Base-by-base conservation (phyloP, 2,888 invertebrate species). In the Pandemis heparana region DNA sequence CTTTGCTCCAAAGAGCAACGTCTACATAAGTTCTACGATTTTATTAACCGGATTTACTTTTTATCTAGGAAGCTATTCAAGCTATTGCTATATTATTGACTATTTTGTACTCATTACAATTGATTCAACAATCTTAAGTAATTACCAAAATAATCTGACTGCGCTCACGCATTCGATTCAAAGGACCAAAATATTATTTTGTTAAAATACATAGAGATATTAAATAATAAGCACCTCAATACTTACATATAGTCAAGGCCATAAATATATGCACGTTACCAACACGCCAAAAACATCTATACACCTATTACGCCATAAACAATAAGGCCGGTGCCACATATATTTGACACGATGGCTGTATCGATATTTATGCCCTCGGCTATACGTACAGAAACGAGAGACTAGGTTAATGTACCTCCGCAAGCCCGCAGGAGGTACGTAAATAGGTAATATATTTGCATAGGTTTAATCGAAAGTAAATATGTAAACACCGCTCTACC, bases 391-490 rank as follows among this genome's bases (percentile, higher is more conserved):
- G 8, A 16, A n/a, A 41, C 41, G 9, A 62, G 12, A 14, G 12
- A 23, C 32, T 38, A 38, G 48, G 48, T 38, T n/a, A 38, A n/a
- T 38, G 16, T 65, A 65, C 10, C 51, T 38, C 32, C 67, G 56
- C n/a, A 14, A 67, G 8, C 56, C 4, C 23, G 18, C 56, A 56
- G 61, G n/a, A n/a, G n/a, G 62, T 51, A 61, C 51, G 60, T 23
- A 48, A 41, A 65, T 64, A 61, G 65, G 23, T 74, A 70, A 70
- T 70, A 74, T 74, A 65, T 74, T 74, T 70, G 74, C 74, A 60
- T 65, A 74, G 53, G 64, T 60, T 65, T 70, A 74, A 74, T 74
- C 74, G 69, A 74, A 70, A 65, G 69, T 70, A 74, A 74, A 74
- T 51, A 74, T 70, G 66, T 56, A 60, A 74, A 65, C 69, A 67